Evolutionary conservation across 2,888 invertebrate species (phyloP).

Genomic region (Chromoteleia sp.): DNA sequence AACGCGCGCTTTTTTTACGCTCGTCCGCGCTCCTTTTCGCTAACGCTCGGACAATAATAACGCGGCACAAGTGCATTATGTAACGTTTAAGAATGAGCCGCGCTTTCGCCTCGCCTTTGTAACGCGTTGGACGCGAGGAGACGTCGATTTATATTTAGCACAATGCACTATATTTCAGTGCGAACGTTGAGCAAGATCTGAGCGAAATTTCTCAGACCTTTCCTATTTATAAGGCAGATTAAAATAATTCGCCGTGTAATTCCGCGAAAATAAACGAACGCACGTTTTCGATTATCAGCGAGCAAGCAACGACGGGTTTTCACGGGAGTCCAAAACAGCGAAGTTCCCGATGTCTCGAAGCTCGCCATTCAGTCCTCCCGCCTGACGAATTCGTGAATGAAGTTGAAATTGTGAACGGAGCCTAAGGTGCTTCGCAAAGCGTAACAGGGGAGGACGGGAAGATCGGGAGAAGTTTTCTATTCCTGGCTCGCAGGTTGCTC

Average conservation of each 20-base stretch:
- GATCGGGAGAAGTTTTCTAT: constrained; percentile 71
- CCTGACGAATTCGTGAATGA: constrained; percentile 47
- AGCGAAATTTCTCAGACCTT: constrained; percentile 38
- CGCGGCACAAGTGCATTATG: constrained; percentile 17
- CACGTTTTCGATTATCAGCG: constrained; percentile 18
- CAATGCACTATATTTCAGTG: constrained; percentile 36
- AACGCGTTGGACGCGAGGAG: constrained; percentile 9
- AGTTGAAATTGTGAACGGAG: constrained; percentile 63
- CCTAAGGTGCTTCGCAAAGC: constrained; percentile 54
- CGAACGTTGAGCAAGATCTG: constrained; percentile 32
- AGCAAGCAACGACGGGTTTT: no score
- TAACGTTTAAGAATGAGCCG: constrained; percentile 28
- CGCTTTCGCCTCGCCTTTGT: constrained; percentile 32
- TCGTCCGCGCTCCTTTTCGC: constrained; percentile 3
- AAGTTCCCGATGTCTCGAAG: not conserved
- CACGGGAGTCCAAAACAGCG: no score
- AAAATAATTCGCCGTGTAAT: constrained; percentile 44
- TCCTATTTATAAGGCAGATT: constrained; percentile 53
- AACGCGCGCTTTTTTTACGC: constrained; percentile 11
- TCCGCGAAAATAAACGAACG: constrained; percentile 38
- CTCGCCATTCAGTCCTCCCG: constrained; percentile 42
- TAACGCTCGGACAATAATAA: constrained; percentile 30
- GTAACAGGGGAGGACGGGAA: constrained; percentile 57
- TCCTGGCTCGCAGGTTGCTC: constrained; percentile 75
- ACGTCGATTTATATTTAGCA: constrained; percentile 42